phyloP scores from a whole-genome alignment of 2,888 invertebrate species.

The Sesia bembeciformis region DNA sequence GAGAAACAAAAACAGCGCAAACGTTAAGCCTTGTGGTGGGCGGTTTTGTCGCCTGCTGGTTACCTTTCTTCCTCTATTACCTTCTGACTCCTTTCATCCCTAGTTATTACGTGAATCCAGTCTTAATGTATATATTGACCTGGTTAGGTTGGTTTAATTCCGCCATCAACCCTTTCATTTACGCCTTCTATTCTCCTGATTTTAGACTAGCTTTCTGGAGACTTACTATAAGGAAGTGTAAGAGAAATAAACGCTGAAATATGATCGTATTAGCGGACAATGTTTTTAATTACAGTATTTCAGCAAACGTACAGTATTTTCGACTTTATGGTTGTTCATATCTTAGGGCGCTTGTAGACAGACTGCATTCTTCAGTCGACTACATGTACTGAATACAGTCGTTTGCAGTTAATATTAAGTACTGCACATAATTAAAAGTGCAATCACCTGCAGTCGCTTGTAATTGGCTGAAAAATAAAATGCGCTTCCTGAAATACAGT shows the following conservation, averaged over 20 bases:
- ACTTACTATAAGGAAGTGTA: conserved; percentile 81
- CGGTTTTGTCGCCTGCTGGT: conserved; percentile 91
- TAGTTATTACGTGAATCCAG: conserved; percentile 71
- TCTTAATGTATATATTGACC: conserved; percentile 83
- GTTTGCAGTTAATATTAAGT: too few relatives aligned
- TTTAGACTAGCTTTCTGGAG: conserved; percentile 91
- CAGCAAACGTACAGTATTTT: too few relatives aligned
- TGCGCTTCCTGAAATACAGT: too few relatives aligned
- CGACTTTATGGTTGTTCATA: too few relatives aligned
- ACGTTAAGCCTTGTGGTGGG: conserved; percentile 91
- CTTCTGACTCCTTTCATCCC: conserved; percentile 86
- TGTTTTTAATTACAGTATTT: not conserved
- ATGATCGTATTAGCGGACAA: conserved; percentile 9
- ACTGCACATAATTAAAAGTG: too few relatives aligned
- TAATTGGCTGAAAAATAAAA: too few relatives aligned
- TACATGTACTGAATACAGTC: too few relatives aligned
- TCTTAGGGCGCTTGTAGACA: too few relatives aligned
- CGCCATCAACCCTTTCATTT: conserved; percentile 92
- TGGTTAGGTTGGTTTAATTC: conserved; percentile 95
- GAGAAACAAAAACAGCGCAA: conserved; percentile 92
- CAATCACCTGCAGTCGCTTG: too few relatives aligned
- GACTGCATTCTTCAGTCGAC: too few relatives aligned
- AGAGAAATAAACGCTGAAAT: conserved; percentile 39
- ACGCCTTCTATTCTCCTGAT: conserved; percentile 91
- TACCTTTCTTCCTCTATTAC: conserved; percentile 90